Base-by-base conservation (phyloP, 2,797 vertebrate genomes). In the Tragelaphus oryx region DNA sequence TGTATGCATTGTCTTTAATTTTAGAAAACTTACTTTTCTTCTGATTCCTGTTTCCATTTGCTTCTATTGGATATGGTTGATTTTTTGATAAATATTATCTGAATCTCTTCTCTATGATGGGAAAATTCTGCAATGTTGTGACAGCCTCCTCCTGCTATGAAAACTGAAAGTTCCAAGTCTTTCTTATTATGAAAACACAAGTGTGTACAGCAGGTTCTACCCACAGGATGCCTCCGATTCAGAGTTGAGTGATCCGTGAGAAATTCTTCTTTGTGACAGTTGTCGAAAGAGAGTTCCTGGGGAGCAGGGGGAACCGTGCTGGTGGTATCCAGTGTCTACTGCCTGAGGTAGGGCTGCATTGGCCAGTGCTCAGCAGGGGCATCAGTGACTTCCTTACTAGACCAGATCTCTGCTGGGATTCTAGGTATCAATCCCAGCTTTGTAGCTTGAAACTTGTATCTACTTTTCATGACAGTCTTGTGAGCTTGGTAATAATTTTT, bases 1-100 rank as follows among this genome's bases (percentile, higher is more conserved):
- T 81, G 44, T 55, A 57, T 96, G 54, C 8, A 44, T 59, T 18
- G 8, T 59, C 55, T 89, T 90, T 8, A 91, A 18, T 93, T 83
- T 46, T 96, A 83, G 52, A 57, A 87, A 89, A 88, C 11, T 5
- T 5, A 7, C 10, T 89, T 85, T 81, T 84, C 22, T 87, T 86
- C 54, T 76, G 41, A 52, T 80, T 87, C 90, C 48, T 87, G 26
- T 93, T 86, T 83, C 68, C 26, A 30, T 94, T 96, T 90, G 71
- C 44, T 89, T 93, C 37, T 57, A 8, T 33, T 74, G 52, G n/a
- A 28, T 88, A 46, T 78, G 76, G 22, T 89, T 86, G 52, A 14
- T 68, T 8, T 87, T 92, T 59, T 41, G 33, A 16, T 85, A 60
- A 60, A 57, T 87, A 37, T 60, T 84, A 65, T 62, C 54, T 10